Evolutionary conservation across 2,797 vertebrate genomes (phyloP).

Genomic region (Tokudaia tokunoshimensis): DNA sequence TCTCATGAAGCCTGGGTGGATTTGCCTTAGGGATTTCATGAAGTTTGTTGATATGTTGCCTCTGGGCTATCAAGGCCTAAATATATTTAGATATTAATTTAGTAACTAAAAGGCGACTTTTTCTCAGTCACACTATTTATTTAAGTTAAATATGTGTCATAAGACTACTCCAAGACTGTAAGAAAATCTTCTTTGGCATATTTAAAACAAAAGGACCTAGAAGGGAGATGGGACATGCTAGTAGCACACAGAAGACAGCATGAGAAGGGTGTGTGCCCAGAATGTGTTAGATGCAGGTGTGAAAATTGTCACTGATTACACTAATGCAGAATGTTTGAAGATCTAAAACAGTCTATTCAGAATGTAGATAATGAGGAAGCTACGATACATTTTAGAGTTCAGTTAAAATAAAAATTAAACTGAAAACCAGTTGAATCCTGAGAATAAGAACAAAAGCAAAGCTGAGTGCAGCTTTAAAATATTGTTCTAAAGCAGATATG

Average conservation of each 20-base stretch:
- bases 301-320: not conserved
- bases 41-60: not conserved
- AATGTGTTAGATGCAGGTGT: not conserved
- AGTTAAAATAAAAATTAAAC: not conserved
- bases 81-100: not conserved
- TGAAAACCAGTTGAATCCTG: not conserved
- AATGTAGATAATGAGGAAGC: not conserved
- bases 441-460: not conserved
- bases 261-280: not conserved
- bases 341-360: not conserved
- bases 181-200: not conserved
- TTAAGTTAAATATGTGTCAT: not conserved
- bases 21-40: not conserved
- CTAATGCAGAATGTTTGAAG: not conserved
- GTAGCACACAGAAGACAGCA: not conserved
- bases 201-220: not conserved
- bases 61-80: not conserved
- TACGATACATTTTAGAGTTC: not conserved
- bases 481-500: not conserved
- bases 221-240: not conserved
- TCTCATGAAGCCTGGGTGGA: not conserved
- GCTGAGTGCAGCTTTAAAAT: not conserved
- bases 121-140: conserved; percentile 7
- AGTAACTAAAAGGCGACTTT: not conserved
- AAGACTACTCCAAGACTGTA: not conserved